phyloP scores from a whole-genome alignment of 2,113 vertebrate species.

The cat (Felis catus) region DNA sequence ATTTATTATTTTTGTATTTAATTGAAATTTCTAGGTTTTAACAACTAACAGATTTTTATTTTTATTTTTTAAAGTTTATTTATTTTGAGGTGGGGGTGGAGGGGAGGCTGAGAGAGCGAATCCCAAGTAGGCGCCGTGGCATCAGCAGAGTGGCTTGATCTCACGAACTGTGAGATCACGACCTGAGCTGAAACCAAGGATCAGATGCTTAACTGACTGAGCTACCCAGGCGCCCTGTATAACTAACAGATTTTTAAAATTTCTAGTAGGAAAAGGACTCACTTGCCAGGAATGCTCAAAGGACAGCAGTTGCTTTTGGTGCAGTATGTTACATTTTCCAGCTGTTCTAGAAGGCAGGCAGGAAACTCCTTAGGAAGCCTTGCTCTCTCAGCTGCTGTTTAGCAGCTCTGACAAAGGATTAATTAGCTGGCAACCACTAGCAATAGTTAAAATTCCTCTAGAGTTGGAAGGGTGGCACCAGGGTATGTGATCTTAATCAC shows the following conservation, averaged over 20 bases:
- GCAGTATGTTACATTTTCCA: background rate
- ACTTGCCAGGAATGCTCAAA: background rate
- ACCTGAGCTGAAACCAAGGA: too few species aligned
- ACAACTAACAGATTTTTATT: background rate
- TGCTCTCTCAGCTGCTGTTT: background rate
- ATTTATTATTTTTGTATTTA: background rate
- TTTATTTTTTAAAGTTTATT: too few species aligned
- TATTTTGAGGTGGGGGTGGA: too few species aligned
- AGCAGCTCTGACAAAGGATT: conserved; percentile 31
- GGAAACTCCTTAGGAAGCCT: conserved; percentile 1
- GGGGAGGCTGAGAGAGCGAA: too few species aligned
- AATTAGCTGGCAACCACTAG: background rate
- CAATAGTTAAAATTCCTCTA: background rate
- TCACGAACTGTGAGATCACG: too few species aligned
- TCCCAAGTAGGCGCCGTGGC: too few species aligned
- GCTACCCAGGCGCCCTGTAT: too few species aligned
- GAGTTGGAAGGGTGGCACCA: background rate
- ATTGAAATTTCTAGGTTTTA: conserved; percentile 17
- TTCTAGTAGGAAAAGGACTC: background rate
- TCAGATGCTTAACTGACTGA: too few species aligned
- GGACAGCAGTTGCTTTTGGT: background rate
- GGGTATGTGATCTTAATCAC: background rate
- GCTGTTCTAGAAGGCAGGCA: background rate
- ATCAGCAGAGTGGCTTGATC: too few species aligned
- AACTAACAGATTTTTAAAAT: background rate